phyloP scores from a whole-genome alignment of 37 sponge, comb jelly and placozoan genomes.

The Corticium candelabrum region DNA sequence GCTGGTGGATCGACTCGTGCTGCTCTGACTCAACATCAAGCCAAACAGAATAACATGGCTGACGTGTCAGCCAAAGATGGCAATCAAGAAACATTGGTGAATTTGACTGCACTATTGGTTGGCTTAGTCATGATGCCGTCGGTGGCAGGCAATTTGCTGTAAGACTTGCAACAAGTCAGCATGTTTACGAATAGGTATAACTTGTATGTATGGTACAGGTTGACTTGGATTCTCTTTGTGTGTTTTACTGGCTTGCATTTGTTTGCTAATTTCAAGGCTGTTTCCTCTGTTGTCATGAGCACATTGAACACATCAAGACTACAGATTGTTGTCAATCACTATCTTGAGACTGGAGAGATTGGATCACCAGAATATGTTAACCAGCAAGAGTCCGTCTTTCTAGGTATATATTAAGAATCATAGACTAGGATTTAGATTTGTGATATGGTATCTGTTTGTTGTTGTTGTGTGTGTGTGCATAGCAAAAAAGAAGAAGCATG shows the following conservation, averaged over 20 bases:
- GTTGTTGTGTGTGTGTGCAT: no score
- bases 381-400: constrained; percentile 43
- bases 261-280: constrained; percentile 82
- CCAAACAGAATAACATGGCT: constrained; percentile 85
- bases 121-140: constrained; percentile 45
- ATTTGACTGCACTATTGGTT: constrained; percentile 57
- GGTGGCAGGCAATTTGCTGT: constrained; percentile 35
- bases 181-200: neutral
- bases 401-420: neutral
- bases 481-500: no score
- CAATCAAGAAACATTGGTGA: constrained; percentile 89
- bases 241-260: constrained; percentile 68
- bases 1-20: constrained; percentile 93
- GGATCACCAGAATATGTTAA: constrained; percentile 31
- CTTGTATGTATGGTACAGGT: constrained; percentile 18
- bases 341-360: constrained; percentile 33
- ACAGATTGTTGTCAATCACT: constrained; percentile 46
- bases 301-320: constrained; percentile 71
- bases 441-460: no score
- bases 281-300: constrained; percentile 69
- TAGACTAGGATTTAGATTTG: neutral
- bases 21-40: constrained; percentile 88
- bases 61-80: constrained; percentile 97
- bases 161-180: constrained; percentile 2
- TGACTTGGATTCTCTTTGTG: constrained; percentile 65